These are phyloP conservation scores for Syndactyla subalaris DNA, from an alignment of 2,797 vertebrate species.

Conservation along the genomic window DNA sequence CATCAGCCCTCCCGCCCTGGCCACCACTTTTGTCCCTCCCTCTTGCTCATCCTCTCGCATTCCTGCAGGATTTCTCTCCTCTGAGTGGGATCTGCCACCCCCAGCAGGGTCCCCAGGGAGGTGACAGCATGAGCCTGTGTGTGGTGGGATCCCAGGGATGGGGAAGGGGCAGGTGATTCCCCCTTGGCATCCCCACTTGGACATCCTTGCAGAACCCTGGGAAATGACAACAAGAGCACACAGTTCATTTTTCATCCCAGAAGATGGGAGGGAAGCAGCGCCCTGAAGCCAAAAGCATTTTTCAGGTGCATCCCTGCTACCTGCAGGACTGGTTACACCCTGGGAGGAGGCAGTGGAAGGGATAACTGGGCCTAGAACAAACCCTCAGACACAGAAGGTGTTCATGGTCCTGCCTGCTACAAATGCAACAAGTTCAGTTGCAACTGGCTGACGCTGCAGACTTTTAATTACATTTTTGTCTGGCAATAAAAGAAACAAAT, in stretches of 20 bases:
- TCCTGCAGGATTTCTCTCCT: not conserved
- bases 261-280: accelerated
- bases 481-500: constrained; percentile 57
- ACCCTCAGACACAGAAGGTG: not conserved
- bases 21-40: not conserved
- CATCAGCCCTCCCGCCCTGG: not conserved
- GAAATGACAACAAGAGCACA: not conserved
- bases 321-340: not conserved
- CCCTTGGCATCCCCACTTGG: accelerated
- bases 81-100: not conserved
- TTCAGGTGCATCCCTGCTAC: not conserved
- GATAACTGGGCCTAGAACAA: not conserved
- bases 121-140: not conserved
- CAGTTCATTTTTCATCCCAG: not conserved
- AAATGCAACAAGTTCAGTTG: not conserved
- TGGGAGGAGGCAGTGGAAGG: not conserved
- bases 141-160: not conserved
- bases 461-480: constrained; percentile 54
- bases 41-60: not conserved
- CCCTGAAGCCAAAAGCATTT: not conserved
- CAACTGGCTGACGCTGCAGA: constrained; percentile 18
- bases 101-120: not conserved
- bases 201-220: not conserved
- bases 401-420: not conserved
- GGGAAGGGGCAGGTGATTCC: not conserved